Evolutionary conservation across 2,888 invertebrate genomes (phyloP).

Genomic region (Aethes cnicana): DNA sequence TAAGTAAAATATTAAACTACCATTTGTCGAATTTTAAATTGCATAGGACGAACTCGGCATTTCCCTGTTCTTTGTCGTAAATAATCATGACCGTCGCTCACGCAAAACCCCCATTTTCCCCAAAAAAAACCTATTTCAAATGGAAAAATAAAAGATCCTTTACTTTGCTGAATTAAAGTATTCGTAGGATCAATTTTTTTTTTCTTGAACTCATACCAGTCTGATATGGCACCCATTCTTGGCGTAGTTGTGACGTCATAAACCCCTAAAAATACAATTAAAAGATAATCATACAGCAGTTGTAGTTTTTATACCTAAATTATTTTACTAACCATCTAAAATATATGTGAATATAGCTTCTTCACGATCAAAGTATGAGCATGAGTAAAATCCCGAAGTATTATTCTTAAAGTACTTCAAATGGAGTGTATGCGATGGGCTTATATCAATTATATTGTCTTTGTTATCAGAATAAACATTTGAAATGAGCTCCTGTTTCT

Average conservation of each 20-base stretch:
- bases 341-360: slow-evolving; percentile 36
- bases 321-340: slow-evolving; percentile 37
- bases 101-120: slow-evolving; percentile 80
- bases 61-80: slow-evolving; percentile 68
- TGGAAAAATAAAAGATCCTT: slow-evolving; percentile 60
- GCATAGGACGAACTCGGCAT: slow-evolving; percentile 68
- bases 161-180: slow-evolving; percentile 59
- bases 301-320: too few relatives aligned
- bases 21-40: background rate
- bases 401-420: slow-evolving; percentile 37
- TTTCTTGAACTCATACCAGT: slow-evolving; percentile 76
- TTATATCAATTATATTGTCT: slow-evolving; percentile 23
- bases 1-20: background rate
- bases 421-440: slow-evolving; percentile 37
- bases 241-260: slow-evolving; percentile 31
- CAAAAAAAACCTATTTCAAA: slow-evolving; percentile 76
- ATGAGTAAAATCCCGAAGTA: slow-evolving; percentile 45
- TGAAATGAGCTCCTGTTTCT: slow-evolving; percentile 9
- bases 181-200: slow-evolving; percentile 70
- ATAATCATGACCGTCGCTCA: slow-evolving; percentile 61
- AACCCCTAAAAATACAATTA: slow-evolving; percentile 33
- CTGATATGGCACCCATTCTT: slow-evolving; percentile 66
- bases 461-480: background rate
- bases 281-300: too few relatives aligned
- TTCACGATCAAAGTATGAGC: slow-evolving; percentile 33